phyloP scores from a whole-genome alignment of 2,797 vertebrate species.

The Amblyraja radiata region DNA sequence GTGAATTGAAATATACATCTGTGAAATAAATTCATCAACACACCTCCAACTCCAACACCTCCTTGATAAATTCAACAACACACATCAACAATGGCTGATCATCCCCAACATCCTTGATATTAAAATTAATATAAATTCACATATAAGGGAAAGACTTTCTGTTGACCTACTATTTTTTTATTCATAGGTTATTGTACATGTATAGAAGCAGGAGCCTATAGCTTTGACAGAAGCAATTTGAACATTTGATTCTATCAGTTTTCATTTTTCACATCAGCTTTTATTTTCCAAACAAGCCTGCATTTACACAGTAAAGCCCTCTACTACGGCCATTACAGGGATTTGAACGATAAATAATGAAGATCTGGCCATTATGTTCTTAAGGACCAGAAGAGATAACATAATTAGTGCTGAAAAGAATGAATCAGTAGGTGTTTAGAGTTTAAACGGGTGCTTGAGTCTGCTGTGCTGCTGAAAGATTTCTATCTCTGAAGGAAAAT shows the following conservation, averaged over 20 bases:
- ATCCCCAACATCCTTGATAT: not conserved
- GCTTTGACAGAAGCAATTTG: not conserved
- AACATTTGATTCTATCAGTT: slow-evolving; percentile 6
- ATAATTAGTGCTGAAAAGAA: slow-evolving; percentile 85
- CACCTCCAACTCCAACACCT: not conserved
- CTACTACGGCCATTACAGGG: not conserved
- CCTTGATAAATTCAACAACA: not conserved
- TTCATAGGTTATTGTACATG: not conserved
- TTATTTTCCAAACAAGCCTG: not conserved
- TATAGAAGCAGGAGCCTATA: not conserved
- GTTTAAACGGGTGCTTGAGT: slow-evolving; percentile 87
- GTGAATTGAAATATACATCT: not conserved
- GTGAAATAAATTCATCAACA: not conserved
- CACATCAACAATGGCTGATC: too few species aligned
- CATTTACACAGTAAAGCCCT: not conserved
- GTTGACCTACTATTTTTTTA: not conserved
- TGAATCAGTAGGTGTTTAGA: slow-evolving; percentile 95
- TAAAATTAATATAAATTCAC: not conserved
- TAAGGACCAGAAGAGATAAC: slow-evolving; percentile 73
- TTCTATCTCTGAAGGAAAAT: slow-evolving; percentile 76
- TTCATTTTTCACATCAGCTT: not conserved
- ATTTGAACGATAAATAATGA: slow-evolving; percentile 14
- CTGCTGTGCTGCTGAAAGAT: slow-evolving; percentile 73
- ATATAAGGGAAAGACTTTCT: not conserved
- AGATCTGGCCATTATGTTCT: slow-evolving; percentile 70